phyloP scores from a whole-genome alignment of 2,113 vertebrate genomes.

The Microcebus murinus region DNA sequence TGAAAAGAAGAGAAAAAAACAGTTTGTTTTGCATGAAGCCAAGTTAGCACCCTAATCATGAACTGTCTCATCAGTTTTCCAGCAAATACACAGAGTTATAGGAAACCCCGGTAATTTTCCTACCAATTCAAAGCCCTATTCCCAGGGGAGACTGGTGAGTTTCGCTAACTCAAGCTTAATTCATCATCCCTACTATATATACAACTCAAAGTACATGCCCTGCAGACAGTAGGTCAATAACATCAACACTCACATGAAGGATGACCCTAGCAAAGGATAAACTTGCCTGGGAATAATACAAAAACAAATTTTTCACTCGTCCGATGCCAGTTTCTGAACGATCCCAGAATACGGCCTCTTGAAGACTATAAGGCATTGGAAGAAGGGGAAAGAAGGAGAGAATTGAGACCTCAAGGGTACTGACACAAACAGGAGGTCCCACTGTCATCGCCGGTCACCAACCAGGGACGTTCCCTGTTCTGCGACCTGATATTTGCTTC shows the following conservation, averaged over 20 bases:
- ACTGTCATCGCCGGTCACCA: not conserved
- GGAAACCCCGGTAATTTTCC: constrained; percentile 19
- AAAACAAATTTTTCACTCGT: constrained; percentile 1
- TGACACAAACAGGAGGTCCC: not conserved
- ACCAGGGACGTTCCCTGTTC: not conserved
- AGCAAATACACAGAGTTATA: constrained; percentile 3
- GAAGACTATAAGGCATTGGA: not conserved
- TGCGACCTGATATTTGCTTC: not conserved
- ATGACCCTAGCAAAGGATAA: not conserved
- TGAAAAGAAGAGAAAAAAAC: not conserved
- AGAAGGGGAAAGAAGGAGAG: not conserved
- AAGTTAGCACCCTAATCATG: not conserved
- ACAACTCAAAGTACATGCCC: constrained; percentile 29
- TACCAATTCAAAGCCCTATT: constrained; percentile 36
- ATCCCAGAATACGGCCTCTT: not conserved
- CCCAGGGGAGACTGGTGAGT: not conserved
- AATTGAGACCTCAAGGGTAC: not conserved
- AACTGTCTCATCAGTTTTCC: not conserved
- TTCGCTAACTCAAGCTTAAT: constrained; percentile 59
- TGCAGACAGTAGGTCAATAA: constrained; percentile 51
- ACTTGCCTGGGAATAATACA: not conserved
- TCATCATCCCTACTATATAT: constrained; percentile 54
- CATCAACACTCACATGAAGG: constrained; percentile 42
- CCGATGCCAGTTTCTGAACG: not conserved
- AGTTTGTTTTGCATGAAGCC: not conserved